These are phyloP conservation scores for Plebejus argus DNA, from an alignment of 2,888 invertebrate genomes.

Conservation along the genomic window DNA sequence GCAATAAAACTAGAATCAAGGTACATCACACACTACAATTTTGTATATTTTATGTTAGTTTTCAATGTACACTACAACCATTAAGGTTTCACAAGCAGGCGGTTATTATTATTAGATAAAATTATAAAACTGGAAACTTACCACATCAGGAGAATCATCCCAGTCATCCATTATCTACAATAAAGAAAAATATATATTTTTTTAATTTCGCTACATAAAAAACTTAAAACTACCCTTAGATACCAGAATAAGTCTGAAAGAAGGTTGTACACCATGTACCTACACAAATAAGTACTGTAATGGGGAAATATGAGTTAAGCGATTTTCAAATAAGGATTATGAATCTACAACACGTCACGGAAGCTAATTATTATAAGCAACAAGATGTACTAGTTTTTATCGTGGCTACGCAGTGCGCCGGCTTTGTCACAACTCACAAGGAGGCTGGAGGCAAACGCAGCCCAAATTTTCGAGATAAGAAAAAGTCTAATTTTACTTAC, in stretches of 20 bases:
- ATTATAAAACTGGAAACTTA: conserved; percentile 47
- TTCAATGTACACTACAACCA: not conserved
- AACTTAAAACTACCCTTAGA: not conserved
- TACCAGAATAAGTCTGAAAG: not conserved
- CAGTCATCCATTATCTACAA: conserved; percentile 78
- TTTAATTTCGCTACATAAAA: not conserved
- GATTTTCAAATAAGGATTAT: not conserved
- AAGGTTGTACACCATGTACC: not conserved
- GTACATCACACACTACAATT: not conserved
- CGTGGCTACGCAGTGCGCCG: conserved; percentile 21
- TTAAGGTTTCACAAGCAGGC: not conserved
- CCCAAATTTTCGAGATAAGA: not conserved
- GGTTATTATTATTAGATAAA: not conserved
- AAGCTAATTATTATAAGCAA: not conserved
- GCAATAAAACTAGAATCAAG: not conserved
- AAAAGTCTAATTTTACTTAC: not conserved
- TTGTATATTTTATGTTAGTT: too few species aligned
- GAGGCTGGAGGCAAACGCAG: not conserved
- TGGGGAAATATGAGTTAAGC: not conserved
- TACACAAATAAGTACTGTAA: not conserved
- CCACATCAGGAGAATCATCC: conserved; percentile 71
- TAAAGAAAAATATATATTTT: conserved; percentile 26
- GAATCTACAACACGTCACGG: not conserved
- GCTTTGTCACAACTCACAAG: conserved; percentile 28
- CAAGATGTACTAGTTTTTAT: not conserved